Base-by-base conservation (phyloP, 2,113 vertebrate species). In the Telmatochromis brichardi region DNA sequence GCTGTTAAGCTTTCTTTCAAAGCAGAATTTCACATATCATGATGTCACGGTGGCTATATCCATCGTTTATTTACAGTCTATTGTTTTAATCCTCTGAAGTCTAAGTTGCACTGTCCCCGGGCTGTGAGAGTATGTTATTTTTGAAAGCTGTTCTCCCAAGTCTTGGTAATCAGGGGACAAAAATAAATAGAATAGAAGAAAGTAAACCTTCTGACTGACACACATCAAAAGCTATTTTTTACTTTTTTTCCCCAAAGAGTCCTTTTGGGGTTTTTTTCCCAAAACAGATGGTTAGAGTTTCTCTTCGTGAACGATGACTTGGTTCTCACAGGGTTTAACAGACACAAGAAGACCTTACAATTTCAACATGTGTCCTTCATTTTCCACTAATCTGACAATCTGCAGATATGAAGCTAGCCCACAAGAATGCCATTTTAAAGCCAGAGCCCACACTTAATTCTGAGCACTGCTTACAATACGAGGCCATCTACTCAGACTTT, bases 361-460 rank as follows among this genome's bases (percentile, higher is more conserved):
- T 58, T 73, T 58, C 81, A 53, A 78, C 54, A 85, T 9, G 33
- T 89, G 84, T 45, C 63, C 37, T 58, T 76, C 8, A 82, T 90
- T 81, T 60, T 19, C 45, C 15, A 84, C 80, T 54, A 71, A 28
- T 58, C 21, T 21, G 51, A 45, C 31, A 42, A 76, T 88, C 76
- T 63, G 35, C 50, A 84, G 35, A 87, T 83, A 73, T 65, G 23
- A 37, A 58, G 37, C 26, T 14, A 21, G 35, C 53, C 40, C 78
- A 55, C 57, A 92, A 88, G 88, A 90, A 84, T 86, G 84, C 83
- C 4, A 11, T 42, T 87, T 71, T 53, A 55, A 37, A 71, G 82
- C 90, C 91, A 88, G 89, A 92, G 11, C 37, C 71, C 86, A 85
- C 86, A 84, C 47, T 82, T 33, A 86, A 54, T 83, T 86, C 87